Base-by-base conservation (phyloP, 1,140 invertebrate genomes). In the Panagrolaimus sp. region DNA sequence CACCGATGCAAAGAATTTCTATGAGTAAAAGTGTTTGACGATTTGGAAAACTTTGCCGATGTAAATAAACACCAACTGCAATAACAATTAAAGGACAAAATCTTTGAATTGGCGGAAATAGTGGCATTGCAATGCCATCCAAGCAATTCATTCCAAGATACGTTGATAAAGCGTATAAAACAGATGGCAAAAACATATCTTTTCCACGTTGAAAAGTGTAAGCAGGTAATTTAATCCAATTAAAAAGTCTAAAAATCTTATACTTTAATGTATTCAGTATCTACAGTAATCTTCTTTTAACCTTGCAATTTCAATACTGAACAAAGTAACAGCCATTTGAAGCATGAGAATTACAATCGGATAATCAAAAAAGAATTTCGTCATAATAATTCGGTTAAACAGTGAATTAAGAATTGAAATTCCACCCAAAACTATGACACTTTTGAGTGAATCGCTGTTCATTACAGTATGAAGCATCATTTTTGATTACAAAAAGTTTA, bases 61-160 rank as follows among this genome's bases (percentile, higher is more conserved):
- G 70, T 68, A 0, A 80, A 83, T 8, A 86, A 85, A 20, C 74
- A 68, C 38, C 79, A 79, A 69, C 84, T 84, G 23, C 82, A 80
- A 87, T 73, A 47, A 85, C 87, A 0, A 85, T 82, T 2, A 87
- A 69, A 5, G 87, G 86, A 7, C 84, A 84, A 77, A 86, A 87
- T 62, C 87, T 77, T 73, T 87, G 87, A 46, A 87, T 70, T 16
- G 86, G 85, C 4, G 85, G 85, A 78, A 87, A 87, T 83, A 87
- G 85, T 4, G 87, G 86, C 67, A 87, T 84, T 68, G 87, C 87
- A 84, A 87, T 86, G 43, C 86, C 84, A 70, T 83, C 82, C 2
- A 87, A 73, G 8, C 86, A 86, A 68, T 79, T 80, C 2, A 87
- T 76, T 25, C 83, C 82, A n/a, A 87, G 73, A 7, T 85, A 81